These are phyloP conservation scores for Manduca sexta DNA, from an alignment of 1,140 invertebrate species.

Conservation along the genomic window DNA sequence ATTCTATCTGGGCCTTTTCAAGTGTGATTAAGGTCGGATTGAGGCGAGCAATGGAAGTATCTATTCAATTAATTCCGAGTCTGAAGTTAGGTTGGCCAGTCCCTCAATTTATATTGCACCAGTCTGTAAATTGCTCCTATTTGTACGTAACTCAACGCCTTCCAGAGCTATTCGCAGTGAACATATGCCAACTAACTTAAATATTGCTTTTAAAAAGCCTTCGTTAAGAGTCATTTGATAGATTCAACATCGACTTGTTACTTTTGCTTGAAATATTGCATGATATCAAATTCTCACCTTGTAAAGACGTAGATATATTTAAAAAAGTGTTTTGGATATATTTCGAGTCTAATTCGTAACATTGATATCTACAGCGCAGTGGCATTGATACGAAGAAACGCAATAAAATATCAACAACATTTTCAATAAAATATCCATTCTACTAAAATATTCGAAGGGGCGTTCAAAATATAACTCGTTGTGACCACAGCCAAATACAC, in stretches of 20 bases:
- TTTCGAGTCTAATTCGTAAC: too few species aligned
- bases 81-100: constrained; percentile 46
- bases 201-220: constrained; percentile 32
- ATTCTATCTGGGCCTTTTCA: constrained; percentile 54
- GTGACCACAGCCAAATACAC: constrained; percentile 45
- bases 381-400: too few species aligned
- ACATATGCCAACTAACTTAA: constrained; percentile 31
- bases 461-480: too few species aligned
- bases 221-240: neutral
- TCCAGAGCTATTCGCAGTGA: constrained; percentile 22
- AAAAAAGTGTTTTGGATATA: too few species aligned
- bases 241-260: too few species aligned
- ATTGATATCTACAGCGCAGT: too few species aligned
- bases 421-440: constrained; percentile 11
- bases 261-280: too few species aligned
- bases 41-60: constrained; percentile 57
- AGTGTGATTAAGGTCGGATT: constrained; percentile 60
- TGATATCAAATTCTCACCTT: too few species aligned
- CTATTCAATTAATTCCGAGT: constrained; percentile 67
- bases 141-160: constrained; percentile 37
- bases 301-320: too few species aligned
- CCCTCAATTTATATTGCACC: constrained; percentile 57
- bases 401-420: too few species aligned
- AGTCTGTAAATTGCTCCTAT: constrained; percentile 44
- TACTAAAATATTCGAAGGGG: too few species aligned